phyloP scores from a whole-genome alignment of 92 coral and sea anemone genomes.

The Parazoanthus swiftii region DNA sequence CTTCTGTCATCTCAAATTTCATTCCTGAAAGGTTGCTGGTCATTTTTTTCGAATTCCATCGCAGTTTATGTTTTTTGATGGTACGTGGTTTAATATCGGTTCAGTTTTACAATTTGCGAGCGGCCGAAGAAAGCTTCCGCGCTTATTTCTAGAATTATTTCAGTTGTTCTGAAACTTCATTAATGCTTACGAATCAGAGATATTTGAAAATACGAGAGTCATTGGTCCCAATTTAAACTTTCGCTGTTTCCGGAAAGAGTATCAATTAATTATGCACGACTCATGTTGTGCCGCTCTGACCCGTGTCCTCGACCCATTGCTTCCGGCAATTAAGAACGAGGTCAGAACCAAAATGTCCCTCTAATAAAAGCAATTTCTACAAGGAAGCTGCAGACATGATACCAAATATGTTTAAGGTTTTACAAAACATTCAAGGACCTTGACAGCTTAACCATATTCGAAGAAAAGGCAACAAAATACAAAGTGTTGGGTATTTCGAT shows the following conservation, averaged over 20 bases:
- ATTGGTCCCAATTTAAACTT: neutral
- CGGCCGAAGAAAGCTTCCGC: too few relatives aligned
- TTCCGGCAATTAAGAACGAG: slow-evolving; percentile 21
- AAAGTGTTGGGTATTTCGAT: neutral
- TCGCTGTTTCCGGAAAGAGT: neutral
- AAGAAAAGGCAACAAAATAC: neutral
- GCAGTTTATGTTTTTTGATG: too few relatives aligned
- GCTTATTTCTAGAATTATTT: too few relatives aligned
- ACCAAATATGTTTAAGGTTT: slow-evolving; percentile 1
- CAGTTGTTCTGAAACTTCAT: too few relatives aligned
- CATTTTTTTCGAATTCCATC: too few relatives aligned
- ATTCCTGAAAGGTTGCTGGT: too few relatives aligned
- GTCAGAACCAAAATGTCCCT: neutral
- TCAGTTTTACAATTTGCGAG: too few relatives aligned
- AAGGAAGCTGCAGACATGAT: neutral
- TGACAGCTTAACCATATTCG: neutral
- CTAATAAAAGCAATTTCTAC: neutral
- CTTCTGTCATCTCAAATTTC: too few relatives aligned
- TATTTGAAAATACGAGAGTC: too few relatives aligned
- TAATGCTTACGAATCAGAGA: too few relatives aligned
- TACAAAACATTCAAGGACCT: neutral
- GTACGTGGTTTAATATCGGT: too few relatives aligned
- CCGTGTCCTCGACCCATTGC: neutral
- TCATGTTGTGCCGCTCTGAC: neutral
- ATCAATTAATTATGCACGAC: neutral